Base-by-base conservation (phyloP, 2,113 vertebrate genomes). In the Galemys pyrenaicus region DNA sequence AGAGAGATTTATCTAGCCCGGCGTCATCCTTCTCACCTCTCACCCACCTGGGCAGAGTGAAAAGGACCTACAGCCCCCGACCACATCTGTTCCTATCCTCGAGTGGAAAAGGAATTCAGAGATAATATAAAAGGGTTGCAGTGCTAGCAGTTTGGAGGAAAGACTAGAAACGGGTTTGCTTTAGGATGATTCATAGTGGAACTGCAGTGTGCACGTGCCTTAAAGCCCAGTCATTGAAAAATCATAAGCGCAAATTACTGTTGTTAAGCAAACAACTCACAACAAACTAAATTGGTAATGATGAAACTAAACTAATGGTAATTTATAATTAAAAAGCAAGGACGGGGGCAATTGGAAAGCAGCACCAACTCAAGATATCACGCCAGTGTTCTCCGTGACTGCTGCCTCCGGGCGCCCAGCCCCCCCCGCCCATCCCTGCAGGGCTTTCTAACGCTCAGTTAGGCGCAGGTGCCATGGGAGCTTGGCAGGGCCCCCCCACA, bases 201-300 rank as follows among this genome's bases (percentile, higher is more conserved):
- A 51, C 22, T 16, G 81, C 28, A 41, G 5, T 46, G 8, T 15
- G 2, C 32, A 17, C 10, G 0, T 65, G 82, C 83, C 89, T 58
- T 78, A 70, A 67, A 87, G 35, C 79, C 73, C 92, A 83, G 79
- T 71, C 87, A 51, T 2, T 67, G 95, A 92, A 87, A 86, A 96
- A 77, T 54, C 78, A 39, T 71, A 79, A 95, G 58, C 82, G 82
- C 83, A 89, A 94, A 94, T 94, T 86, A 80, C 91, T 94, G 94
- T 82, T 78, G 85, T 96, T 92, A 88, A 95, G 95, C 95, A 90
- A 96, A 95, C 91, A 95, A 68, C 62, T 85, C 85, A 91, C 95
- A 92, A 65, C 79, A 91, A 96, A 71, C 64, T 89, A 91, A 86
- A 83, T 44, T 83, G 87, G 86, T 79, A 79, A 73, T 87, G 60